Percentiles rank a stretch among this genome's conserved stretches.
Conservation (phyloP, 2,797 vertebrate genomes). For the Danio albolineatus region DNA sequence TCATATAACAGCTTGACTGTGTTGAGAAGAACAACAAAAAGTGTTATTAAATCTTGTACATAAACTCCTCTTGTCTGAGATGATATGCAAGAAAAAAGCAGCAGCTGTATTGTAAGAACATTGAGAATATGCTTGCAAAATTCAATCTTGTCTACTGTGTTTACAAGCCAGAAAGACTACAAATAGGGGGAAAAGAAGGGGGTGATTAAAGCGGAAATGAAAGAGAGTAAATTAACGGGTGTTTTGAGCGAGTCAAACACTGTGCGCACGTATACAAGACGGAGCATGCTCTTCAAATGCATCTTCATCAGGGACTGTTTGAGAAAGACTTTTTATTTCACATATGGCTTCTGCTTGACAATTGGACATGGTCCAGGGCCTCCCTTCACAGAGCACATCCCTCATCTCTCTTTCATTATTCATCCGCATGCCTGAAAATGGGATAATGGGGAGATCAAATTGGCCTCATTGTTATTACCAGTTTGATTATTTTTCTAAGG, state of each 20-base stretch:
- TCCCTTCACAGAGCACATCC: slow-evolving; percentile 41
- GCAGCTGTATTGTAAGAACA: background rate
- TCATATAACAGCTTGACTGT: slow-evolving; percentile 21
- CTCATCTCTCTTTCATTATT: slow-evolving; percentile 55
- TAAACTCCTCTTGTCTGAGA: background rate
- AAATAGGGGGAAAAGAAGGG: background rate
- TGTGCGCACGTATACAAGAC: background rate
- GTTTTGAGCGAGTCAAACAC: background rate
- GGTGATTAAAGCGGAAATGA: background rate
- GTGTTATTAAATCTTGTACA: background rate
- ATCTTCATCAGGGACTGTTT: slow-evolving; percentile 54
- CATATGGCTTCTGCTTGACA: slow-evolving; percentile 30
- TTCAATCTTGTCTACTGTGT: slow-evolving; percentile 9
- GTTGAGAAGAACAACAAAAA: background rate
- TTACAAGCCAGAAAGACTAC: background rate
- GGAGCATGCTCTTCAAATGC: slow-evolving; percentile 20
- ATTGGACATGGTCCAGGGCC: slow-evolving; percentile 55
- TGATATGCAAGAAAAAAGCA: background rate
- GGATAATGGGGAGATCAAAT: slow-evolving; percentile 51
- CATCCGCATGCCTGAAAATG: slow-evolving; percentile 54
- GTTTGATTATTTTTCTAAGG: slow-evolving; percentile 46
- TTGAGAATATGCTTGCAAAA: background rate
- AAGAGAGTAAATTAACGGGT: background rate
- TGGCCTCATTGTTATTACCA: slow-evolving; percentile 46
- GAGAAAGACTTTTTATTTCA: slow-evolving; percentile 16